phyloP scores from a whole-genome alignment of 2,888 invertebrate species.

The Aproaerema taeniolella region DNA sequence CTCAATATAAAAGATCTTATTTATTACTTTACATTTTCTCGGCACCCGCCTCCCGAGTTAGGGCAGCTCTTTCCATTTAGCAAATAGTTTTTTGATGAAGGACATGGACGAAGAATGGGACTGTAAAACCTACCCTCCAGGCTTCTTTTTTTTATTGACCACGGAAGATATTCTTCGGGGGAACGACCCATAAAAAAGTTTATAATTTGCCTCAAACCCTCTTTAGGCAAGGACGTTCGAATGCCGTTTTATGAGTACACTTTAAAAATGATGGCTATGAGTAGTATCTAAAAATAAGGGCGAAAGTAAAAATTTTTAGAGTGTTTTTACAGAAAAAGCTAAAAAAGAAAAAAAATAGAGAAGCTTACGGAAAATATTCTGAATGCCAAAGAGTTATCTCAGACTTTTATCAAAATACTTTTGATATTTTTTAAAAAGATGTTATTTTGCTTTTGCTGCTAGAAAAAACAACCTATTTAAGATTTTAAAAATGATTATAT shows the following conservation, averaged over 20 bases:
- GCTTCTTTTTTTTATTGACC: conserved; percentile 15
- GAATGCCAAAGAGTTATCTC: no score
- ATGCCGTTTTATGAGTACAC: conserved; percentile 1
- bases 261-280: no score
- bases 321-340: no score
- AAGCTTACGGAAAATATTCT: no score
- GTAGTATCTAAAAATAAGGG: no score
- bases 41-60: conserved; percentile 17
- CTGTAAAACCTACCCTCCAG: conserved; percentile 20
- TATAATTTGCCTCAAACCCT: conserved; percentile 7
- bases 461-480: no score
- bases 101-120: conserved; percentile 20
- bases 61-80: conserved; percentile 22
- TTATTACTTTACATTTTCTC: conserved; percentile 20
- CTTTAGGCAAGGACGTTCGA: conserved; percentile 6
- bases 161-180: conserved; percentile 2
- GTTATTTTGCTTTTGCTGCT: no score
- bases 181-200: conserved; percentile 4
- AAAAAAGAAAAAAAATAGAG: no score
- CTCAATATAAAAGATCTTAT: conserved; percentile 15
- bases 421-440: no score
- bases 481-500: no score
- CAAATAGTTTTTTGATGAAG: conserved; percentile 29
- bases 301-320: no score
- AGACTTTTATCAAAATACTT: no score